Evolutionary conservation across 2,113 vertebrate genomes (phyloP).

Genomic region (Oncorhynchus nerka): DNA sequence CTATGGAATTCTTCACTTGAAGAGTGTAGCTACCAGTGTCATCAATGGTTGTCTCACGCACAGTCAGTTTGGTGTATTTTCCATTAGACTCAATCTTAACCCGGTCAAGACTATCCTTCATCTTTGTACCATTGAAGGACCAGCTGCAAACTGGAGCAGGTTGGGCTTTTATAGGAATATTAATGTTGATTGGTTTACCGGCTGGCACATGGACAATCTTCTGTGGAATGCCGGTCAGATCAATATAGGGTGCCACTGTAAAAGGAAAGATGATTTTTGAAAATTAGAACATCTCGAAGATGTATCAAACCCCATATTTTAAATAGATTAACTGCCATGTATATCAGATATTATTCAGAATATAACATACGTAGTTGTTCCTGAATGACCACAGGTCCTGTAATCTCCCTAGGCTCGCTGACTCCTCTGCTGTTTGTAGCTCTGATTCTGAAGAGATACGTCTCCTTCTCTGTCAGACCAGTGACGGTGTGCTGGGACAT

Average conservation of each 20-base stretch:
- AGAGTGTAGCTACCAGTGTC: slow-evolving; percentile 92
- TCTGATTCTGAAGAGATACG: slow-evolving; percentile 92
- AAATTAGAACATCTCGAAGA: background rate
- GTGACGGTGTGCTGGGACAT: slow-evolving; percentile 82
- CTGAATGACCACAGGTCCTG: slow-evolving; percentile 87
- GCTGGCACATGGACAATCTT: slow-evolving; percentile 87
- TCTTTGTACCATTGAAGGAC: slow-evolving; percentile 85
- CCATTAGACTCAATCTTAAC: slow-evolving; percentile 85
- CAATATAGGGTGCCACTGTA: slow-evolving; percentile 89
- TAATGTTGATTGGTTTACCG: slow-evolving; percentile 87
- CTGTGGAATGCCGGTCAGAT: slow-evolving; percentile 88
- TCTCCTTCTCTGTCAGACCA: slow-evolving; percentile 91
- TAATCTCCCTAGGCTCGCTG: slow-evolving; percentile 89
- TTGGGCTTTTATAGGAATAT: slow-evolving; percentile 86
- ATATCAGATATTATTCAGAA: background rate
- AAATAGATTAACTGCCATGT: background rate
- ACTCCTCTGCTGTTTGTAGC: slow-evolving; percentile 92
- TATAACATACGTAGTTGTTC: slow-evolving; percentile 84
- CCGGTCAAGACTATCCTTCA: slow-evolving; percentile 91
- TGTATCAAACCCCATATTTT: background rate
- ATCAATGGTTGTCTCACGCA: slow-evolving; percentile 92
- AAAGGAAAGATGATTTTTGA: background rate
- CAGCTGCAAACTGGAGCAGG: slow-evolving; percentile 87
- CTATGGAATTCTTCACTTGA: slow-evolving; percentile 87
- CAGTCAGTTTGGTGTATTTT: slow-evolving; percentile 82